Base-by-base conservation (phyloP, 2,888 invertebrate genomes). In the Alsophila aescularia region DNA sequence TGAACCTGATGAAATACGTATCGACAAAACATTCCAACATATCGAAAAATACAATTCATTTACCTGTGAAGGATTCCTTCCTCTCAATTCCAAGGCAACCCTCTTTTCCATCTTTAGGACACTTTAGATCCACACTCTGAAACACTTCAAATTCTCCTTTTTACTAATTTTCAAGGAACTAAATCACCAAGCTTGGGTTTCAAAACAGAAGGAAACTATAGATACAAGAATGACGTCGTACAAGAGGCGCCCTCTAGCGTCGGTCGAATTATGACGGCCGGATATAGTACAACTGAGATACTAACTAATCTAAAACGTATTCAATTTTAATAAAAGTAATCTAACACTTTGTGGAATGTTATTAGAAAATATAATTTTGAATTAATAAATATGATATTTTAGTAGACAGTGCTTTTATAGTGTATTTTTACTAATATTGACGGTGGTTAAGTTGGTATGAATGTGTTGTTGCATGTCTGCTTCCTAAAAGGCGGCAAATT, bases 51-150 rank as follows among this genome's bases (percentile, higher is more conserved):
- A 67, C 67, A 78, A 77, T 78, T 72, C 50, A 82, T 94, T 95
- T 94, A 98, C 98, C 94, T 98, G 96, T 84, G 95, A 95, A 75
- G 98, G 96, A 87, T 95, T 95, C 87, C 96, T 95, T 89, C 98
- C 98, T 83, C 98, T 94, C 93, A 96, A 96, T 93, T 99, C 99
- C 85, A 98, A 93, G 83, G 96, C 96, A 93, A 99, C 96, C 92
- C 98, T 95, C 90, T 98, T 98, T 93, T 98, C 98, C 98, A 98
- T 98, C 74, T 81, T 83, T 65, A 70, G 52, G 66, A 73, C 68
- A 73, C 65, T 70, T 62, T 65, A 66, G 66, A 70, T 69, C 77
- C 72, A 73, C 84, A 84, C 85, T 81, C 70, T 70, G 64, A 51
- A 77, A 72, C 84, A 85, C 86, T 82, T 73, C 65, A 64, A 62